Base-by-base conservation (phyloP, 1,140 invertebrate species). In the Drosophila ogumai region DNA sequence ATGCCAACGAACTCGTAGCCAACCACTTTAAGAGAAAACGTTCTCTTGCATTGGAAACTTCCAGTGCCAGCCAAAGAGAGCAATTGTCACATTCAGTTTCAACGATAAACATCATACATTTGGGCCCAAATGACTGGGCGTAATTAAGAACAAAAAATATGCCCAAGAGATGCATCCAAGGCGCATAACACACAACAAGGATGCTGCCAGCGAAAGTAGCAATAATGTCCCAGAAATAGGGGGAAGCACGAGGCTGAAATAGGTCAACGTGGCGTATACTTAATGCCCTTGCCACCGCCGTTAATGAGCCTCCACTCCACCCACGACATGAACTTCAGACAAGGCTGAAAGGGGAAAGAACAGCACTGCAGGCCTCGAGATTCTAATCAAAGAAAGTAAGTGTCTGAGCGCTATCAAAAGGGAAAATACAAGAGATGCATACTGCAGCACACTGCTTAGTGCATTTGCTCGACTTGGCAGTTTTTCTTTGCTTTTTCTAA, bases 341-440 rank as follows among this genome's bases (percentile, higher is more conserved):
- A 28, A 28, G 41, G 25, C 32, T 46, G 67, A 77, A 56, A 43
- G 19, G 34, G 47, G 76, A 75, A 75, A 58, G 59, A 75, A 40
- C 55, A 77, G 38, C 55, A 44, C 36, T 41, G 73, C 67, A 78
- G 60, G 68, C 82, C 68, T 46, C 36, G 54, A 79, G 63, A 79
- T 79, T 72, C 75, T 84, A 82, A 87, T 87, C 84, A 87, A 79
- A 84, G 59, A 49, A 72, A 72, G 84, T 63, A 59, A 69, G 72
- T 82, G 60, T 68, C 65, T 55, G 75, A 69, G 55, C 47, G 58
- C 61, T 67, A 82, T 84, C 69, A 63, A 79, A 75, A 61, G 55
- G 36, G 40, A 49, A 73, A 63, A 63, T 50, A 78, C 63, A 81
- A 86, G 52, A 44, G 43, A 38, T n/a, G 52, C 46, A 47, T 28